Evolutionary conservation across 2,113 vertebrate genomes (phyloP).

Genomic region (Hippocampus barbouri): DNA sequence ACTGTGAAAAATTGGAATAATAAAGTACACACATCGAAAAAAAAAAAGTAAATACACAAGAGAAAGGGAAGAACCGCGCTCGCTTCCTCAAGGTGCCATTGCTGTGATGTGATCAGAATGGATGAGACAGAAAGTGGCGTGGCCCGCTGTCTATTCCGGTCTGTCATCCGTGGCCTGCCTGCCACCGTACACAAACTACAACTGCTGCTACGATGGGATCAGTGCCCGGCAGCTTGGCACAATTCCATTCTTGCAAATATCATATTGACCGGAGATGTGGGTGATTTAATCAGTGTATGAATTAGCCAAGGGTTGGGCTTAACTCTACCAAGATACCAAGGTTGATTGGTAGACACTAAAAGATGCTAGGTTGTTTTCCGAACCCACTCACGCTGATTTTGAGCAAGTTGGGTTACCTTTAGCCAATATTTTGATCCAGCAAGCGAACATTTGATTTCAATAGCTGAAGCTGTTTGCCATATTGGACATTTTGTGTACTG

Average conservation of each 20-base stretch:
- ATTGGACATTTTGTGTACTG: too few relatives aligned
- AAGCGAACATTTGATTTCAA: too few relatives aligned
- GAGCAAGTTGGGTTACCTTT: too few relatives aligned
- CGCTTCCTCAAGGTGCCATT: conserved; percentile 1
- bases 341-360: too few relatives aligned
- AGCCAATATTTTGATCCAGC: too few relatives aligned
- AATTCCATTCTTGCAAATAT: neutral
- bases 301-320: neutral
- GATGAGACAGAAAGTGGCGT: conserved; percentile 6
- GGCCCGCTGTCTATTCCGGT: conserved; percentile 28
- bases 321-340: neutral
- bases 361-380: too few relatives aligned
- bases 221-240: conserved; percentile 17
- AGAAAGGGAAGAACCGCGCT: neutral
- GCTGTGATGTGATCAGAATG: conserved; percentile 27
- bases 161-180: conserved; percentile 28
- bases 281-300: neutral
- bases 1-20: too few relatives aligned
- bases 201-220: conserved; percentile 41
- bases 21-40: too few relatives aligned
- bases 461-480: too few relatives aligned
- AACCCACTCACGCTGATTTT: too few relatives aligned
- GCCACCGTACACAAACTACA: conserved; percentile 25
- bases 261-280: neutral
- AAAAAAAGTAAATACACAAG: neutral